These are phyloP conservation scores for Troglohyphantes excavatus DNA, from an alignment of 2,888 invertebrate species.

Conservation along the genomic window DNA sequence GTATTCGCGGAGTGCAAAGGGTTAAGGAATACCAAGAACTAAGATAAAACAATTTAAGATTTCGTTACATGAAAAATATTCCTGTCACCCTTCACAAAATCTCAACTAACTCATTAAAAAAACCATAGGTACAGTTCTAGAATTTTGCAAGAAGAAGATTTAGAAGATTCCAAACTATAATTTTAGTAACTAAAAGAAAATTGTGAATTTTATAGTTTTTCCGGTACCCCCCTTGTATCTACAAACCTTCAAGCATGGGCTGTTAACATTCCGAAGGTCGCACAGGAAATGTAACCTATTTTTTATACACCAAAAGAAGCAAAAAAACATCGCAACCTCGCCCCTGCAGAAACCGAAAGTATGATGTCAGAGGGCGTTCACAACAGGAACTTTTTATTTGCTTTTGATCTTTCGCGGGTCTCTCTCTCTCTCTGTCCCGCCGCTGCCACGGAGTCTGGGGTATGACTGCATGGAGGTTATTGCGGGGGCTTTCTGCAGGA, in stretches of 20 bases:
- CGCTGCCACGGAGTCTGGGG: constrained; percentile 18
- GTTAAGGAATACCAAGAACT: too few relatives aligned
- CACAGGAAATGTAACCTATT: constrained; percentile 40
- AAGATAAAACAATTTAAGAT: too few relatives aligned
- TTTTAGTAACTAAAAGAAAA: too few relatives aligned
- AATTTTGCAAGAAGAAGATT: too few relatives aligned
- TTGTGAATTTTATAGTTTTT: too few relatives aligned
- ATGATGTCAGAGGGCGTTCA: constrained; percentile 48
- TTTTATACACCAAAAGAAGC: background rate
- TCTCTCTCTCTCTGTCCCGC: background rate
- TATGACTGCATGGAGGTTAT: constrained; percentile 13
- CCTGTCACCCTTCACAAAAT: too few relatives aligned
- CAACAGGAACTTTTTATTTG: background rate
- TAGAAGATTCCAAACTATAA: too few relatives aligned
- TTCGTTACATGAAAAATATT: too few relatives aligned
- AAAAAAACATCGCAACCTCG: constrained; percentile 15
- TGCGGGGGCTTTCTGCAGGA: constrained; percentile 29
- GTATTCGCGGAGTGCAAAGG: too few relatives aligned
- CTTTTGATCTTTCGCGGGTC: background rate
- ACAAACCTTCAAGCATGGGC: background rate
- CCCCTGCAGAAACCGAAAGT: constrained; percentile 34
- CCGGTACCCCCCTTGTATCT: too few relatives aligned
- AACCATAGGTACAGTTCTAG: too few relatives aligned
- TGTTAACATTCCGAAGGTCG: constrained; percentile 13
- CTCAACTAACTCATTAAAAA: too few relatives aligned